phyloP scores from a whole-genome alignment of 2,888 invertebrate genomes.

The Dynastes hyllus region DNA sequence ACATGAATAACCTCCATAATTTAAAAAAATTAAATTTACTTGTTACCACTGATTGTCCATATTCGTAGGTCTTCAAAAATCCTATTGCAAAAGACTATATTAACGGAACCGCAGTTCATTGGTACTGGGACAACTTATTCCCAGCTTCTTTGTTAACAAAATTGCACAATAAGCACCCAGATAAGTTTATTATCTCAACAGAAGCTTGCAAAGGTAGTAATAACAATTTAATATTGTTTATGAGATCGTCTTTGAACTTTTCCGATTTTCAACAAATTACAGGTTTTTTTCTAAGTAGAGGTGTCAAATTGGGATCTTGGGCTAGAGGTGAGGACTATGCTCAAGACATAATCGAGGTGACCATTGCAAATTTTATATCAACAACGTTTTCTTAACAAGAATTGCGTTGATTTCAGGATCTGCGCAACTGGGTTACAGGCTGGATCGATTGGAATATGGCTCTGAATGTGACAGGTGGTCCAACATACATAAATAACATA shows the following conservation, averaged over 20 bases:
- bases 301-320: conserved; percentile 77
- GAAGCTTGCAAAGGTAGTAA: conserved; percentile 83
- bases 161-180: conserved; percentile 67
- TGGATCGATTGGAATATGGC: conserved; percentile 94
- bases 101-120: conserved; percentile 87
- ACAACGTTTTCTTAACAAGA: too few relatives aligned
- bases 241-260: background rate
- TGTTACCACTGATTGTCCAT: background rate
- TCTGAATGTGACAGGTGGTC: conserved; percentile 82
- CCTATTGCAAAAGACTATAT: conserved; percentile 75
- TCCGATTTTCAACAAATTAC: background rate
- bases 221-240: background rate
- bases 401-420: conserved; percentile 71
- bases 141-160: conserved; percentile 75
- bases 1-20: too few relatives aligned
- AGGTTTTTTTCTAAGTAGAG: conserved; percentile 60
- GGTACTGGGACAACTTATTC: conserved; percentile 82
- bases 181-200: conserved; percentile 80
- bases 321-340: conserved; percentile 71
- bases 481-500: conserved; percentile 83
- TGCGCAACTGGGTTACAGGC: conserved; percentile 83
- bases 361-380: background rate
- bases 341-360: conserved; percentile 78
- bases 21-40: too few relatives aligned
- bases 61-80: conserved; percentile 63